Evolutionary conservation across 2,888 invertebrate species (phyloP), one percentile per base, ranked within the genome.

Genomic region (Unio delphinus): DNA sequence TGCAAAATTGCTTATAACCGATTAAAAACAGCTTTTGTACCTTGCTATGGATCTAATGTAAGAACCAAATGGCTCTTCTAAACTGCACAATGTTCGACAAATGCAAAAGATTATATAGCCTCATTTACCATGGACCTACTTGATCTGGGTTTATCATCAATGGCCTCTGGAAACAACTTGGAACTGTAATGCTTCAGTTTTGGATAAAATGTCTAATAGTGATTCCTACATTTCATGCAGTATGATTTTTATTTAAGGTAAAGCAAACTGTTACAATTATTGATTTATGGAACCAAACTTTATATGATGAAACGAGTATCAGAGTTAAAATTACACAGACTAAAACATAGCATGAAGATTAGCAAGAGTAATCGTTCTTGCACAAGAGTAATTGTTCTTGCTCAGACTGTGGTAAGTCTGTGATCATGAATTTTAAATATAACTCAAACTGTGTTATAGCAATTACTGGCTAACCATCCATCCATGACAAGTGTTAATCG

Each of bases 21-120:
- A 15, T 30, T 23, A 5, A 28, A 54, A 28, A 45, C 30, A 17
- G 15, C 34, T 18, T 18, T 62, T n/a, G 23, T 23, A 63, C 26
- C 20, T 45, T 63, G 30, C 30, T 34, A 63, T 63, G 54, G 45
- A 17, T 45, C 63, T 63, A 20, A 63, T 28, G 0, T 45, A 17
- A 30, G 20, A 23, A 45, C 54, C 11, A 30, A 45, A 45, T 62
- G 11, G 5, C 63, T 62, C 15, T 45, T 30, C n/a, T 1, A 63
- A n/a, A 63, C 63, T 15, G 20, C 26, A 28, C 63, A 63, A 63
- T 34, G 18, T 23, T 30, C 17, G 15, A 18, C 15, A 20, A 28
- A n/a, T 28, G 63, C 20, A n/a, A 54, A 63, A 63, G 63, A 63
- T 34, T 45, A 30, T 17, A 63, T 62, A 11, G 20, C 63, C 15